Conservation (phyloP, 2,113 vertebrate genomes). For the Symphodus melops region DNA sequence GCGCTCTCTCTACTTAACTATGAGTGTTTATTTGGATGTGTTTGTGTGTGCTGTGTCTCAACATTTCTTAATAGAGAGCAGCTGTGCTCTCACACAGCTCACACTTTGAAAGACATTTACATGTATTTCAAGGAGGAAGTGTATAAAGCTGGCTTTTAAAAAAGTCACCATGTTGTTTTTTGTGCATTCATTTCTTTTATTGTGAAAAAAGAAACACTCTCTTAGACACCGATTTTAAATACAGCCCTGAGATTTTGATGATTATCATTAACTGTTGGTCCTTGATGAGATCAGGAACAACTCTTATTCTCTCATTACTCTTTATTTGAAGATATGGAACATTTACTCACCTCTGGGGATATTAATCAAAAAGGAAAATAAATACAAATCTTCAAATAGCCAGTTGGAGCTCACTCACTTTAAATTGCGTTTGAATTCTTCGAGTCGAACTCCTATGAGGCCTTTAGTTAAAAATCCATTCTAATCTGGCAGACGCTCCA, state of each 20-base stretch:
- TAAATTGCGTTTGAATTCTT: slow-evolving; percentile 58
- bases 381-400: slow-evolving; percentile 33
- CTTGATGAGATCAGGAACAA: slow-evolving; percentile 39
- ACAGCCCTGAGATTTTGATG: slow-evolving; percentile 2
- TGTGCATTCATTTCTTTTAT: background rate
- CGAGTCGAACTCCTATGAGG: slow-evolving; percentile 51
- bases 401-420: slow-evolving; percentile 24
- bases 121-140: background rate
- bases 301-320: slow-evolving; percentile 16
- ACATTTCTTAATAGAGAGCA: slow-evolving; percentile 15
- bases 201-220: background rate
- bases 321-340: slow-evolving; percentile 27
- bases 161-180: background rate
- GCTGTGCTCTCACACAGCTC: too few relatives aligned
- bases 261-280: slow-evolving; percentile 37
- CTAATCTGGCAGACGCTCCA: slow-evolving; percentile 59
- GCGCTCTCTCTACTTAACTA: background rate
- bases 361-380: slow-evolving; percentile 52
- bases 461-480: slow-evolving; percentile 77
- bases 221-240: slow-evolving; percentile 8
- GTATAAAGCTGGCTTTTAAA: background rate
- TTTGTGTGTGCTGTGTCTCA: background rate
- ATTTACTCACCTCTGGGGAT: slow-evolving; percentile 35
- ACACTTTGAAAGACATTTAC: too few relatives aligned
- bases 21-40: background rate